phyloP scores from a whole-genome alignment of 2,888 invertebrate genomes.

The Torymus auratus region DNA sequence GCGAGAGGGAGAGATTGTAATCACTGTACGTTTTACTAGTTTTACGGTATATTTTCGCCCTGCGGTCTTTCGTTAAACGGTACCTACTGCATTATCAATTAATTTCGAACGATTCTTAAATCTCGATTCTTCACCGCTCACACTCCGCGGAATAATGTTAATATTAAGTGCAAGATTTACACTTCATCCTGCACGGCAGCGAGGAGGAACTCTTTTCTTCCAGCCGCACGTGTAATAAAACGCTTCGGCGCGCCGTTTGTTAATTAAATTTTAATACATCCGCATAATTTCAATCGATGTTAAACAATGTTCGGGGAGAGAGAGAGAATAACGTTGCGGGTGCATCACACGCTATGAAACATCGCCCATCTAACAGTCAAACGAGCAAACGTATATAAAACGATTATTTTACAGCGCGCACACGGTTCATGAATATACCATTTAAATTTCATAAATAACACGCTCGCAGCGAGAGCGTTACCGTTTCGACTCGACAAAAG shows the following conservation, averaged over 20 bases:
- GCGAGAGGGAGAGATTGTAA: too few relatives aligned
- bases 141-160: background rate
- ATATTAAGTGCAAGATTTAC: conserved; percentile 20
- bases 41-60: conserved; percentile 12
- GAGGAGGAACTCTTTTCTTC: background rate
- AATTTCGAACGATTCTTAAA: conserved; percentile 11
- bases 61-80: conserved; percentile 3
- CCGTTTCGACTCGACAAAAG: too few relatives aligned
- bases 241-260: conserved; percentile 11
- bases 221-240: conserved; percentile 4
- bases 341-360: too few relatives aligned
- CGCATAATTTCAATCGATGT: conserved; percentile 4
- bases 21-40: conserved; percentile 1
- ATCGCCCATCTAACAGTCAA: too few relatives aligned
- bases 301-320: background rate
- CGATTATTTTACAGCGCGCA: too few relatives aligned
- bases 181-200: background rate
- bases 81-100: background rate
- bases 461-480: too few relatives aligned
- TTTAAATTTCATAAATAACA: too few relatives aligned
- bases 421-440: too few relatives aligned
- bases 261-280: conserved; percentile 23
- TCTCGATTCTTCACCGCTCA: background rate
- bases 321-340: background rate
- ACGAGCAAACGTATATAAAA: too few relatives aligned